Percentiles rank a stretch among this genome's conserved stretches.
phyloP scores from a whole-genome alignment of 2,113 vertebrate genomes.

The zebrafish (Danio rerio) region GRCz12tu NC_133192.1:27157501-27158000 shows the following conservation, averaged over 20 bases:
- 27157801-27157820: conserved; percentile 40
- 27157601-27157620: background rate
- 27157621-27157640: background rate
- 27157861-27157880: conserved; percentile 17
- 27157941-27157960: background rate
- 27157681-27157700: background rate
- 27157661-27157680: background rate
- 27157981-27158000: background rate
- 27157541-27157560: too few relatives aligned
- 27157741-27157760: conserved; percentile 11
- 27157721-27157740: background rate
- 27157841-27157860: conserved; percentile 10
- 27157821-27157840: conserved; percentile 4
- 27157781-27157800: conserved; percentile 3
- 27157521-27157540: too few relatives aligned
- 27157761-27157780: conserved; percentile 6
- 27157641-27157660: background rate
- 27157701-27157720: conserved; percentile 6
- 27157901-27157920: background rate
- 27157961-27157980: conserved; percentile 21
- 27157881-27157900: conserved; percentile 15
- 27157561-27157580: too few relatives aligned
- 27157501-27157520: too few relatives aligned
- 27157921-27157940: background rate
- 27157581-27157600: too few relatives aligned